Percentiles rank a stretch among this genome's conserved stretches.
Evolutionary conservation across 2,113 vertebrate species (phyloP).

Genomic region (Hemiprocne comata): DNA sequence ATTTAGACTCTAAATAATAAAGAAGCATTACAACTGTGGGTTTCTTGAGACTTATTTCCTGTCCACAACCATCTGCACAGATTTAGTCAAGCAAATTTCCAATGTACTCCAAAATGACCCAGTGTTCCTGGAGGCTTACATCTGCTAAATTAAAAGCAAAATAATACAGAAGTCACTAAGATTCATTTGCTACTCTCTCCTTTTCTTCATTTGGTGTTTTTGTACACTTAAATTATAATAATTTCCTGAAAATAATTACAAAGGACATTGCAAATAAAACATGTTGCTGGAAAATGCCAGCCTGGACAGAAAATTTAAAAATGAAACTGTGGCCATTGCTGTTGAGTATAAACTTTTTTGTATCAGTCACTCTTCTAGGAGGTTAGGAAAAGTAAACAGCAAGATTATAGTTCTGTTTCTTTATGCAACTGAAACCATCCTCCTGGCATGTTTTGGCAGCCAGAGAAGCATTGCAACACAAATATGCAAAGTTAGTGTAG

Average conservation of each 20-base stretch:
- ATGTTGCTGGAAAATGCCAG: neutral
- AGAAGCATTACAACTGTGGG: accelerated
- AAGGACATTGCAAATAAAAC: neutral
- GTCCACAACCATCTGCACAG: neutral
- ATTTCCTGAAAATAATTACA: neutral
- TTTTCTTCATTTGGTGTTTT: neutral
- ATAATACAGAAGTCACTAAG: neutral
- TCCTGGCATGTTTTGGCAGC: neutral
- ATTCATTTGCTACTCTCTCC: neutral
- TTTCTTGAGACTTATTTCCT: neutral
- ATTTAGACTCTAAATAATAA: neutral
- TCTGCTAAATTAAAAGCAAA: neutral
- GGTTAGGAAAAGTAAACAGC: neutral
- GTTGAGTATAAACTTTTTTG: neutral
- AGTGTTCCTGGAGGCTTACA: neutral
- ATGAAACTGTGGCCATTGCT: neutral
- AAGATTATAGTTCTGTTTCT: neutral
- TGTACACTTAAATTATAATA: neutral
- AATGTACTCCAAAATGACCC: neutral
- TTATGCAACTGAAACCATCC: neutral
- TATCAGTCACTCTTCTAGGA: neutral
- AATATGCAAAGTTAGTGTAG: neutral
- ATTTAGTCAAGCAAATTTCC: neutral
- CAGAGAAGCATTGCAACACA: neutral
- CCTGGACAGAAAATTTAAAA: neutral